phyloP scores from a whole-genome alignment of 2,113 vertebrate species.

The Melanerpes formicivorus region DNA sequence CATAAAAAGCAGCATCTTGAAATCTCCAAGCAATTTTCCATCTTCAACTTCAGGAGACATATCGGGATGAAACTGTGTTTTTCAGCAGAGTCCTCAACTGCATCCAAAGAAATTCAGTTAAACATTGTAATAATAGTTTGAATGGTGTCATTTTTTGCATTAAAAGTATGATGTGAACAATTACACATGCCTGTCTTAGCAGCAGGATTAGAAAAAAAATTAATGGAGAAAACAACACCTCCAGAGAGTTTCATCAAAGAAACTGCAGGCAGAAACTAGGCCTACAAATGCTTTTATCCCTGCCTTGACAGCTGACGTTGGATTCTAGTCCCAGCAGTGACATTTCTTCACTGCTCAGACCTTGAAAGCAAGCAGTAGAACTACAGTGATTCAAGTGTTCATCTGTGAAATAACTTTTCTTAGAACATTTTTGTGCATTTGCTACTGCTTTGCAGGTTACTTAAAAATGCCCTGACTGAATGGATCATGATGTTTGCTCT shows the following conservation, averaged over 20 bases:
- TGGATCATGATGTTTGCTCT: background rate
- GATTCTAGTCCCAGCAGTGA: background rate
- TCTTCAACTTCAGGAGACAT: background rate
- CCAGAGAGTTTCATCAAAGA: constrained; percentile 5
- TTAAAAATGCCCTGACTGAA: background rate
- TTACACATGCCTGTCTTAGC: background rate
- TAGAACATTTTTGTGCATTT: background rate
- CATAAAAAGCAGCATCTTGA: background rate
- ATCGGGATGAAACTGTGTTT: background rate
- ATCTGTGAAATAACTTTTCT: background rate
- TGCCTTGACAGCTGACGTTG: background rate
- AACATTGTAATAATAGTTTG: background rate
- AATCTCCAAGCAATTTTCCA: background rate
- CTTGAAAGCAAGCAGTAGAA: background rate
- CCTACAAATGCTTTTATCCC: background rate
- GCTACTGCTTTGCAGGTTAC: background rate
- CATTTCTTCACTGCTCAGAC: constrained; percentile 4
- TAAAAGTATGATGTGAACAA: background rate
- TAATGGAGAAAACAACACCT: background rate
- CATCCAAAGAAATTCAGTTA: background rate
- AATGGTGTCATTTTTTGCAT: background rate
- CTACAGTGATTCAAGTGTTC: background rate
- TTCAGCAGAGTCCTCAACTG: background rate
- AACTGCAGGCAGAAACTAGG: background rate
- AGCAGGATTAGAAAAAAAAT: background rate